phyloP scores from a whole-genome alignment of 2,113 vertebrate genomes.

The Abramis brama region DNA sequence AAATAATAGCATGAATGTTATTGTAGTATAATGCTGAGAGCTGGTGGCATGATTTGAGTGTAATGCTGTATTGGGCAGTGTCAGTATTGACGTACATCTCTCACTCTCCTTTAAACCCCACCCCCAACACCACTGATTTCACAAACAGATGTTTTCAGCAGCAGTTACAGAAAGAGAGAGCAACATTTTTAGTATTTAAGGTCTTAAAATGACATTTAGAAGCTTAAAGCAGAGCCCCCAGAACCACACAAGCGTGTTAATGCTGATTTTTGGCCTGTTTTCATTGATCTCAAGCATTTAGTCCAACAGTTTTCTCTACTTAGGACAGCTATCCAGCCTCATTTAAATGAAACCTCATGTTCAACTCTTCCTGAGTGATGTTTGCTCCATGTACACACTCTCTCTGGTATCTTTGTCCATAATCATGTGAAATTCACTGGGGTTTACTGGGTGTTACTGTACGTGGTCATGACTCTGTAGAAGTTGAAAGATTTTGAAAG shows the following conservation, averaged over 20 bases:
- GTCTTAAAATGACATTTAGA: slow-evolving; percentile 41
- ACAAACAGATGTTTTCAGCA: slow-evolving; percentile 42
- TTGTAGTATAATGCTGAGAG: neutral
- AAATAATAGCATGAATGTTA: neutral
- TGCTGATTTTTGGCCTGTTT: slow-evolving; percentile 14
- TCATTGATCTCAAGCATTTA: neutral
- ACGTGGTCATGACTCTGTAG: neutral
- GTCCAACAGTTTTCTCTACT: neutral
- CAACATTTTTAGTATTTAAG: slow-evolving; percentile 45
- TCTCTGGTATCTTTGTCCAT: neutral
- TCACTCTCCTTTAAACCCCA: neutral
- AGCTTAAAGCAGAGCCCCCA: slow-evolving; percentile 43
- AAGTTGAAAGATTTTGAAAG: neutral
- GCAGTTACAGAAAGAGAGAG: slow-evolving; percentile 10
- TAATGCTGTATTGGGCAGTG: slow-evolving; percentile 2
- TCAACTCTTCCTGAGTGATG: slow-evolving; percentile 1
- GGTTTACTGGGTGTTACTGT: neutral
- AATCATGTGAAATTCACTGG: neutral
- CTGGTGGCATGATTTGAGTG: neutral
- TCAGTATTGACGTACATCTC: neutral
- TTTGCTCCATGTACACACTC: neutral
- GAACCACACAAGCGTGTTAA: slow-evolving; percentile 37
- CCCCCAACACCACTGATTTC: slow-evolving; percentile 34
- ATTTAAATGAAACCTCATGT: slow-evolving; percentile 15
- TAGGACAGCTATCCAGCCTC: too few species aligned